These are phyloP conservation scores for Spilogale gracilis DNA, from an alignment of 2,113 vertebrate genomes.

Conservation along the genomic window DNA sequence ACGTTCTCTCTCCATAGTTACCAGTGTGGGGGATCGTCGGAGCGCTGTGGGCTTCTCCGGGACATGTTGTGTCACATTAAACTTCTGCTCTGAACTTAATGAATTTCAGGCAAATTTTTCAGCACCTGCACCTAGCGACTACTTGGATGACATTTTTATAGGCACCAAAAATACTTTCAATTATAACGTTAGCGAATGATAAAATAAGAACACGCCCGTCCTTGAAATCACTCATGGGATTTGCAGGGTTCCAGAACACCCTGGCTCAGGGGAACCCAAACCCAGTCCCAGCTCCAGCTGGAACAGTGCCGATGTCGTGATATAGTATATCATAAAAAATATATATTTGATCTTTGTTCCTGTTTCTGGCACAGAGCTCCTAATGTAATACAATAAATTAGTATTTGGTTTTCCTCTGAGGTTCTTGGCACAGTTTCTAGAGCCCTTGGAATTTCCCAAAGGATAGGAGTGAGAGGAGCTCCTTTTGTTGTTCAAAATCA, in stretches of 20 bases:
- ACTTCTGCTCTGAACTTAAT: conserved; percentile 29
- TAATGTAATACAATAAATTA: background rate
- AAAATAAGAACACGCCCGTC: background rate
- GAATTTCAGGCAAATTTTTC: background rate
- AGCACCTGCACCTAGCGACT: background rate
- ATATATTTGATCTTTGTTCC: background rate
- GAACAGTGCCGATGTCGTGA: background rate
- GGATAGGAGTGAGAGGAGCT: background rate
- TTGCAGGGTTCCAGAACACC: background rate
- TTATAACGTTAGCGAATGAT: conserved; percentile 24
- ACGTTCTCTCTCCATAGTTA: background rate
- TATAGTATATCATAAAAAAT: background rate
- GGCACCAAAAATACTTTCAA: conserved; percentile 47
- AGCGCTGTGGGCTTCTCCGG: background rate
- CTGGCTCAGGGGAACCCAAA: background rate
- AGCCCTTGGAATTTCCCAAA: background rate
- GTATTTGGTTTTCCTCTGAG: background rate
- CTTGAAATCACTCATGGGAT: background rate
- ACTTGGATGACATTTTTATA: conserved; percentile 29
- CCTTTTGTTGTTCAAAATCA: background rate
- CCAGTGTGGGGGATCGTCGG: background rate
- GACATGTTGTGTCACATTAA: background rate
- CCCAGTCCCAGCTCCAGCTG: background rate
- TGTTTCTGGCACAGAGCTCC: background rate
- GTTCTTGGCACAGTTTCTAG: background rate